Evolutionary conservation across 2,113 vertebrate species (phyloP).

Genomic region (Erpornis zantholeuca): DNA sequence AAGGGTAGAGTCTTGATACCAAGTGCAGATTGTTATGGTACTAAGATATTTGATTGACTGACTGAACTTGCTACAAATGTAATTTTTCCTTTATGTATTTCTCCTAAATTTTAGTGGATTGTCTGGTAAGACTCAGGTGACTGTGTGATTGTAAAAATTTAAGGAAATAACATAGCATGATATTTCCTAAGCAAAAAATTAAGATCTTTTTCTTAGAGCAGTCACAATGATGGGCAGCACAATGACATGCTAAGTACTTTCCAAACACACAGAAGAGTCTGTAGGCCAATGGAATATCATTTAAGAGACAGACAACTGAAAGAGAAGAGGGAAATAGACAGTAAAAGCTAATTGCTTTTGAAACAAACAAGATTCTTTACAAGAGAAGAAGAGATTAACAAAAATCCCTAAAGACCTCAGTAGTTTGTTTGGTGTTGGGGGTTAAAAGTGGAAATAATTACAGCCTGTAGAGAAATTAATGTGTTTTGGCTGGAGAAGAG

Average conservation of each 20-base stretch:
- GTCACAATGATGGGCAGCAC: fast-evolving
- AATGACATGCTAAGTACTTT: background rate
- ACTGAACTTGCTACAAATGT: background rate
- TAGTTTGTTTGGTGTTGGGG: background rate
- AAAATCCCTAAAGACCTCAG: background rate
- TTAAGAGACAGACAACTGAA: background rate
- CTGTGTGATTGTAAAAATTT: background rate
- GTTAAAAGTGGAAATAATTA: background rate
- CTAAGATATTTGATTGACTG: background rate
- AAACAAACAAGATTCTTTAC: background rate
- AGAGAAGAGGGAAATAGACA: background rate
- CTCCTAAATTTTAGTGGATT: background rate
- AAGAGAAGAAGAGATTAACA: background rate
- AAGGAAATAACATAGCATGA: background rate
- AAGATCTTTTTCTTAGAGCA: background rate
- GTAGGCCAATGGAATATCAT: background rate
- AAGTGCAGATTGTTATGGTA: background rate
- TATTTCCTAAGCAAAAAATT: background rate
- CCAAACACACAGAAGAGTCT: background rate
- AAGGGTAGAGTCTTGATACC: background rate
- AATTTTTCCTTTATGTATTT: background rate
- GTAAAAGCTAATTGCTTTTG: background rate
- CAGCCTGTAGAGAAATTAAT: background rate
- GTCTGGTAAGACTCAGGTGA: background rate
- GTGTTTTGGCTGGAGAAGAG: background rate